A percentile compares a stretch with the other conserved stretches of the same genome.
These are phyloP conservation scores for Embidobia sp. DNA, from an alignment of 2,888 invertebrate genomes.

Conservation along the genomic window DNA sequence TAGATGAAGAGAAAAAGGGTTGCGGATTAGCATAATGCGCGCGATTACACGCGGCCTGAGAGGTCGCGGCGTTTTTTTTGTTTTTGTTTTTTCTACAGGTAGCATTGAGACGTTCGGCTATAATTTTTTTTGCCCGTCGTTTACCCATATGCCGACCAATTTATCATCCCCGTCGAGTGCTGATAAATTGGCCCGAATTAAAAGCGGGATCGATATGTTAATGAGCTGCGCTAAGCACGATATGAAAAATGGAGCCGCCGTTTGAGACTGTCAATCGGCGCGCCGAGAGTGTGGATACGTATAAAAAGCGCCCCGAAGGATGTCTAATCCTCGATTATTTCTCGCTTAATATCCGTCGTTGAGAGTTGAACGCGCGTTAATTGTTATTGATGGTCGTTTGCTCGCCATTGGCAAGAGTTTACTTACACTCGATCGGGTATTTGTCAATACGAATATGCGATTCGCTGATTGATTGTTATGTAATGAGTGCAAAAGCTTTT, in stretches of 20 bases:
- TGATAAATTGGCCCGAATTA: slow-evolving; percentile 20
- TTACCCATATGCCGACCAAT: slow-evolving; percentile 37
- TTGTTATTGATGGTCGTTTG: no score
- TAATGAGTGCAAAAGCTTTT: no score
- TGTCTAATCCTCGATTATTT: no score
- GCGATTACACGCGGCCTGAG: slow-evolving; percentile 75
- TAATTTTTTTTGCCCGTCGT: slow-evolving; percentile 10
- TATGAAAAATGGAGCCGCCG: slow-evolving; percentile 14
- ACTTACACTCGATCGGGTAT: no score
- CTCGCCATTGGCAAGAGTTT: no score
- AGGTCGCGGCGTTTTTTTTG: slow-evolving; percentile 39
- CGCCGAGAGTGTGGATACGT: no score
- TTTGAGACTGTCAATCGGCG: neutral
- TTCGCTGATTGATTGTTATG: no score
- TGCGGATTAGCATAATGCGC: slow-evolving; percentile 79
- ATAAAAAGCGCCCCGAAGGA: no score
- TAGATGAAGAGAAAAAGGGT: slow-evolving; percentile 79
- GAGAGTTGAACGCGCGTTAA: no score
- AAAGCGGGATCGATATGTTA: slow-evolving; percentile 12
- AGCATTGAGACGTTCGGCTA: no score
- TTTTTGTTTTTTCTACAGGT: slow-evolving; percentile 14
- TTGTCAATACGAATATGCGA: no score
- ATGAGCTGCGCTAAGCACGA: neutral
- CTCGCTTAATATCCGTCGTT: no score
- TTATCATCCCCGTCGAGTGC: slow-evolving; percentile 28